phyloP scores from a whole-genome alignment of 1,140 invertebrate species.

The Cyphomyrmex costatus region DNA sequence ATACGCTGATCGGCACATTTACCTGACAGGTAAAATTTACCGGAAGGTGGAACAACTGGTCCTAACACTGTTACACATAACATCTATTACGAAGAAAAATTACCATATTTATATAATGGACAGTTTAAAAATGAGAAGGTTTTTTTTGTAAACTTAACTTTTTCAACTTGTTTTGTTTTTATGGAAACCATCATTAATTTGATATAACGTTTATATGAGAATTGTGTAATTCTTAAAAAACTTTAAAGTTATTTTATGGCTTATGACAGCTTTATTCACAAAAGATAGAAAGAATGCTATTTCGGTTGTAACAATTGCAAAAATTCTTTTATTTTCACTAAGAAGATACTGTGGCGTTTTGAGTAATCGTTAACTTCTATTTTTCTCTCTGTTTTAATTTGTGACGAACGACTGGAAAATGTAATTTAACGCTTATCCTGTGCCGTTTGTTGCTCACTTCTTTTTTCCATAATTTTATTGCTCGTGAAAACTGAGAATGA shows the following conservation, averaged over 20 bases:
- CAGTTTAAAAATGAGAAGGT: no score
- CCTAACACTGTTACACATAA: no score
- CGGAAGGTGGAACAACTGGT: no score
- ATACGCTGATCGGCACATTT: no score
- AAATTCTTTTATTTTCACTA: background rate
- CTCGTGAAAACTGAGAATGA: constrained; percentile 64
- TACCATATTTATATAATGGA: no score
- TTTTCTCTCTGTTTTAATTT: background rate
- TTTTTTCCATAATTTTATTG: constrained; percentile 66
- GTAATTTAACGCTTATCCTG: constrained; percentile 69
- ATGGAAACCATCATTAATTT: background rate
- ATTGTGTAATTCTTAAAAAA: no score
- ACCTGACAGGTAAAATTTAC: no score
- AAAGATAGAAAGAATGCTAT: background rate
- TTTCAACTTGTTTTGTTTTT: no score
- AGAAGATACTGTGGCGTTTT: background rate
- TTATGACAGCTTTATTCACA: background rate
- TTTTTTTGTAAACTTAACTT: no score
- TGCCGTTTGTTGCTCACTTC: constrained; percentile 51
- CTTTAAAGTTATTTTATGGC: background rate
- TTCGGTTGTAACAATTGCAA: background rate
- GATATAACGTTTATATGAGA: background rate
- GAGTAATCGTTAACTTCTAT: constrained; percentile 21
- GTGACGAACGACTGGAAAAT: constrained; percentile 60
- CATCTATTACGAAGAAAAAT: no score